Evolutionary conservation across 2,888 invertebrate genomes (phyloP), one percentile per base, ranked within the genome.

Genomic region (Euclidia mi): DNA sequence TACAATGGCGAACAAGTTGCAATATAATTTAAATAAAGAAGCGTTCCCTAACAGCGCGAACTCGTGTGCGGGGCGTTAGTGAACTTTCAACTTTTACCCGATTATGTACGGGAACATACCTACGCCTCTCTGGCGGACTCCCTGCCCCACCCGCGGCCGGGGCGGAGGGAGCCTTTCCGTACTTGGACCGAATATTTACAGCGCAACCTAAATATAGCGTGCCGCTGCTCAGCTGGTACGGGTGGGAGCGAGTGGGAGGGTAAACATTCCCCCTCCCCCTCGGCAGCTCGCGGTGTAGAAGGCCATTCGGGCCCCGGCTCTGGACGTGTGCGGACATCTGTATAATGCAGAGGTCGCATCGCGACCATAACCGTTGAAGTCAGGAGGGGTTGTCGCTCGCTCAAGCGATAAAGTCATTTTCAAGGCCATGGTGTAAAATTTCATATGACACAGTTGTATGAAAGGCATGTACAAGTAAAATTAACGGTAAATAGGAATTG

Each of bases 131-230:
- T 34, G 7, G 6, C n/a, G n/a, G n/a, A n/a, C 34, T 14, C 34
- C 79, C 60, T 65, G 57, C 65, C 77, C 79, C 71, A 56, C 51
- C 72, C 74, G 59, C 64, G 56, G 44, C 10, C 3, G 14, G 56
- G 79, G 81, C 65, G 79, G 77, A 44, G 77, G 84, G 81, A 34
- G 79, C 67, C 75, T 80, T 89, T 91, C 92, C 92, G 91, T 92
- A 92, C 93, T 93, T 89, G 91, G 91, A 89, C 88, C 88, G 92
- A 90, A 90, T 94, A 94, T 94, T 94, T 94, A 94, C 93, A 93
- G 93, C 93, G 89, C 92, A 93, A 92, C 92, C 94, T 94, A 94
- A 93, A 94, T 94, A 94, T 94, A 94, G 94, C 92, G 92, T 90
- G 88, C 87, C 91, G 85, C 85, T 88, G 93, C 93, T 93, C 94